Conservation (phyloP, 2,113 vertebrate species). For the Centropus bengalensis region DNA sequence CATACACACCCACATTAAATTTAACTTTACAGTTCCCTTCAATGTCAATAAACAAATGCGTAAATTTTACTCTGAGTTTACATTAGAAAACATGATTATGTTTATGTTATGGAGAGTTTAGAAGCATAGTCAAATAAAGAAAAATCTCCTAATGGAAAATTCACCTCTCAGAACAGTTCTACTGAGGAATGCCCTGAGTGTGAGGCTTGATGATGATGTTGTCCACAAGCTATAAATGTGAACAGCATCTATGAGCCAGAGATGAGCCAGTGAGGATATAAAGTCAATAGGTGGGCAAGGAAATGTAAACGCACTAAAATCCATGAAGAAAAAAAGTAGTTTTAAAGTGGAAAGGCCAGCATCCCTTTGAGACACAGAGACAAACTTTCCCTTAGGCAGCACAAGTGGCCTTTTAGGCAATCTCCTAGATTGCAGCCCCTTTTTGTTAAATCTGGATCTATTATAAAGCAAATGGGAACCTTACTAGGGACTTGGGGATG, state of each 20-base stretch:
- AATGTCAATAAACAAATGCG: background rate
- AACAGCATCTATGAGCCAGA: background rate
- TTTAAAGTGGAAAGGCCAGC: constrained; percentile 2
- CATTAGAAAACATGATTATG: background rate
- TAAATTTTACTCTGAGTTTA: background rate
- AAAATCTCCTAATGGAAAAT: background rate
- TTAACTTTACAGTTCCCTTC: background rate
- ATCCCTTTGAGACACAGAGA: background rate
- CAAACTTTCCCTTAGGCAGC: background rate
- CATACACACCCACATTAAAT: background rate
- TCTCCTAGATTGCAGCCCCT: background rate
- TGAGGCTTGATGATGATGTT: background rate
- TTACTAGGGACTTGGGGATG: background rate
- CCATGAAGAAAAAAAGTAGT: background rate
- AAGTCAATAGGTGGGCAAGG: background rate
- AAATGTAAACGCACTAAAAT: constrained; percentile 25
- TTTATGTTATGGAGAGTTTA: background rate
- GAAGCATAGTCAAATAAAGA: background rate
- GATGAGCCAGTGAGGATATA: background rate
- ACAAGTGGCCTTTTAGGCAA: background rate
- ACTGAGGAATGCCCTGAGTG: background rate
- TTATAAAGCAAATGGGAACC: background rate
- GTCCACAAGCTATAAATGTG: background rate
- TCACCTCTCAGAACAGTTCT: background rate
- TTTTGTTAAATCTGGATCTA: background rate